phyloP scores from a whole-genome alignment of 2,113 vertebrate species.

The Melozone crissalis region DNA sequence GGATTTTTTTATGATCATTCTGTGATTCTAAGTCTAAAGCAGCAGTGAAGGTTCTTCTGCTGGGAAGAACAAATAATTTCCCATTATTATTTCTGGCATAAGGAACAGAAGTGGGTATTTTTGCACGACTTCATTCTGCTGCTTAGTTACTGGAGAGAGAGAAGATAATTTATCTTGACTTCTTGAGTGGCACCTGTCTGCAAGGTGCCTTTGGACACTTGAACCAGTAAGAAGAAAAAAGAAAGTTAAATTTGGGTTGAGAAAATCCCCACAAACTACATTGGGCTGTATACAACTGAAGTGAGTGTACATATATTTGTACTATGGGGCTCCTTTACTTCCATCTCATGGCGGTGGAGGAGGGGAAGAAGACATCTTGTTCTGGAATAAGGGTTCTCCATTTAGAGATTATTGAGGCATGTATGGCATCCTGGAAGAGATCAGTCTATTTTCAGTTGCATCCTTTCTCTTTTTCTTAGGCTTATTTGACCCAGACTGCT shows the following conservation, averaged over 20 bases:
- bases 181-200: neutral
- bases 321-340: neutral
- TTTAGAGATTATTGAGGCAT: neutral
- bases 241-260: neutral
- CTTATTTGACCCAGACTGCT: neutral
- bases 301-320: fast-evolving
- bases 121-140: neutral
- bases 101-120: neutral
- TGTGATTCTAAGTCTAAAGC: neutral
- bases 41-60: neutral
- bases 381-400: neutral
- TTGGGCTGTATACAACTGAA: neutral
- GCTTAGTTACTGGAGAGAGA: neutral
- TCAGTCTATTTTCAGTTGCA: neutral
- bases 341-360: fast-evolving
- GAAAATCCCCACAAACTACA: neutral
- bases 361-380: neutral
- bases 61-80: neutral
- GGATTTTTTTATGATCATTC: neutral
- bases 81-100: neutral
- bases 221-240: neutral
- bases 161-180: neutral
- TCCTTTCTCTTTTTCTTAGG: neutral
- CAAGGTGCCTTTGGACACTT: neutral
- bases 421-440: neutral